phyloP scores from a whole-genome alignment of 2,888 invertebrate genomes.

The Watsonalla cultraria region DNA sequence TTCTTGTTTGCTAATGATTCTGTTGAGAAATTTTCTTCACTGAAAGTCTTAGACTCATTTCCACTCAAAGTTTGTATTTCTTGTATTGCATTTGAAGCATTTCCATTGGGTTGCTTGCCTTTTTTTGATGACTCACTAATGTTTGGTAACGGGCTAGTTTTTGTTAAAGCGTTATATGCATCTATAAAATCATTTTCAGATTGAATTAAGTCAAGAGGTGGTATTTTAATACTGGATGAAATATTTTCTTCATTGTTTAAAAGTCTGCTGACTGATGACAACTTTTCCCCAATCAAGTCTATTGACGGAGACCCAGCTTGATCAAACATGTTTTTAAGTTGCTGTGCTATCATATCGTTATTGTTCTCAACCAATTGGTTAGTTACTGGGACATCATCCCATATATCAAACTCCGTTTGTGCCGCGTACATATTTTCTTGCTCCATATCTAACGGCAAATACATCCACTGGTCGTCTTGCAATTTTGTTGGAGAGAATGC shows the following conservation, averaged over 20 bases:
- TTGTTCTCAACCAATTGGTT: constrained; percentile 14
- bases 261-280: constrained; percentile 34
- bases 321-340: constrained; percentile 49
- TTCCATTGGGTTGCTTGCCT: constrained; percentile 1
- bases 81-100: constrained; percentile 1
- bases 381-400: constrained; percentile 7
- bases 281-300: constrained; percentile 48
- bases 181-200: constrained; percentile 72
- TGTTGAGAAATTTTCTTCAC: neutral
- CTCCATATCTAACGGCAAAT: constrained; percentile 51
- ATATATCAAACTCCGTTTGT: constrained; percentile 9
- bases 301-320: constrained; percentile 52
- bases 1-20: neutral
- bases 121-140: constrained; percentile 22
- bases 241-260: constrained; percentile 15
- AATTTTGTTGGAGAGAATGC: constrained; percentile 44
- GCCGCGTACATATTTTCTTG: constrained; percentile 18
- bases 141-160: constrained; percentile 62
- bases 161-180: constrained; percentile 68
- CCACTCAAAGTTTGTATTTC: neutral
- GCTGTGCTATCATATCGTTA: constrained; percentile 45
- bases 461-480: constrained; percentile 69
- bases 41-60: neutral
- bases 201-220: constrained; percentile 53
- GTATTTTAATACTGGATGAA: constrained; percentile 21